A percentile compares a stretch with the other conserved stretches of the same genome.
Conservation (phyloP, 1,140 invertebrate genomes). For the Drosophila parabipectinata region DNA sequence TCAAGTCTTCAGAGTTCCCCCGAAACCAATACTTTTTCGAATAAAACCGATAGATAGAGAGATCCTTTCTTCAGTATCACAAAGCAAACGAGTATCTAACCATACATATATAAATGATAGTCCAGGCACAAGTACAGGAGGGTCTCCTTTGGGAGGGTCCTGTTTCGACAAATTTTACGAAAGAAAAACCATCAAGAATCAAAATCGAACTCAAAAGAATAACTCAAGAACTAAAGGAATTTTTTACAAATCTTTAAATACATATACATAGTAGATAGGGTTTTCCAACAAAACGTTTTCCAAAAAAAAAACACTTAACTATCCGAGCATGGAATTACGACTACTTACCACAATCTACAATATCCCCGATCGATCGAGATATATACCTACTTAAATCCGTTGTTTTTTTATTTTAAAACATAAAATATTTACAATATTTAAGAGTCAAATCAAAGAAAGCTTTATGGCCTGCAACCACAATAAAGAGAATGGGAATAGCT, state of each 20-base stretch:
- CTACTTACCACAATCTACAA: constrained; percentile 23
- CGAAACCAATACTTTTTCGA: constrained; percentile 47
- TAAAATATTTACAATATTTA: constrained; percentile 20
- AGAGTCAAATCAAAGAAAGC: constrained; percentile 49
- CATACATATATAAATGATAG: constrained; percentile 46
- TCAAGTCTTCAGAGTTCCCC: constrained; percentile 27
- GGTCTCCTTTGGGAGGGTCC: background rate
- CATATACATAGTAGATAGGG: constrained; percentile 35
- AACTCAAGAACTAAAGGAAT: constrained; percentile 23
- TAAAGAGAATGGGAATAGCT: constrained; percentile 26
- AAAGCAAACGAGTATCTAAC: constrained; percentile 59
- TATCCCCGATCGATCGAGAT: background rate
- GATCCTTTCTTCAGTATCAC: constrained; percentile 64
- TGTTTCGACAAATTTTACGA: constrained; percentile 43
- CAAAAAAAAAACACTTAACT: constrained; percentile 29
- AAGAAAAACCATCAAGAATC: constrained; percentile 43
- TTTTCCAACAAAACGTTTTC: constrained; percentile 18
- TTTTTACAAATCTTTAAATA: constrained; percentile 49
- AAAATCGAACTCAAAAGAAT: constrained; percentile 51
- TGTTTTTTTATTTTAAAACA: constrained; percentile 40
- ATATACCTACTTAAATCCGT: constrained; percentile 11
- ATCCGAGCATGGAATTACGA: constrained; percentile 31
- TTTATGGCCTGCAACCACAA: constrained; percentile 54
- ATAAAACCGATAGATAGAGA: constrained; percentile 40
- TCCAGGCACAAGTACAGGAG: constrained; percentile 41